Evolutionary conservation across 2,888 invertebrate genomes (phyloP), one percentile per base, ranked within the genome.

Genomic region (Drosophila mulleri): DNA sequence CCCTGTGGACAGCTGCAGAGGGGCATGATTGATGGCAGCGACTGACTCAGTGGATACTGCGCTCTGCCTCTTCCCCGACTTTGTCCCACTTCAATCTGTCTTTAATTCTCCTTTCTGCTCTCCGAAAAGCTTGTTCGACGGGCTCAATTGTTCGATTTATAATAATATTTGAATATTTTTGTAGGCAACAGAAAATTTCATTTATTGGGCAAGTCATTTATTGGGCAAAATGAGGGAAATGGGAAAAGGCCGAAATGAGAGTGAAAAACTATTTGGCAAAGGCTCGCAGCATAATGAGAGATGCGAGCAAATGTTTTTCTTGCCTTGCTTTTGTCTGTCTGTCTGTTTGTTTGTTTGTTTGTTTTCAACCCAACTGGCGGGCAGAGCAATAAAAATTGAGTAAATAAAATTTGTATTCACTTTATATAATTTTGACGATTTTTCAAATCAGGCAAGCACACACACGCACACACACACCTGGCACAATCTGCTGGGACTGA

Each of bases 391-490:
- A 88, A 88, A 82, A 82, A 78, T 75, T 79, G 66, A 79, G 84
- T 75, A 78, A 86, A 86, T 89, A 82, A 85, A 80, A 89, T 89
- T 89, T 83, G 75, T 88, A 89, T 87, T 87, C 88, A 89, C 75
- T 88, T 87, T 89, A 89, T 85, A 89, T 88, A 89, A 89, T 83
- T 87, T 87, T 88, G 81, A 88, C 72, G 81, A 89, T 89, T 83
- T 87, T 88, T 87, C 90, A 87, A 89, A 77, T 85, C 83, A 79
- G 47, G 61, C 20, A 20, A 29, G 64, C 29, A 16, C 47, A 42
- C 2, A 41, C 23, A 57, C 35, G 29, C 35, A 16, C 47, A 56
- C 20, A 45, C 39, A 53, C 42, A 54, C 18, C 52, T n/a, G 23
- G 4, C 42, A 32, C 57, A 44, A 20, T 14, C 64, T 68, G 71